Evolutionary conservation across 2,797 vertebrate species (phyloP).

Genomic region (Argyrosomus regius): DNA sequence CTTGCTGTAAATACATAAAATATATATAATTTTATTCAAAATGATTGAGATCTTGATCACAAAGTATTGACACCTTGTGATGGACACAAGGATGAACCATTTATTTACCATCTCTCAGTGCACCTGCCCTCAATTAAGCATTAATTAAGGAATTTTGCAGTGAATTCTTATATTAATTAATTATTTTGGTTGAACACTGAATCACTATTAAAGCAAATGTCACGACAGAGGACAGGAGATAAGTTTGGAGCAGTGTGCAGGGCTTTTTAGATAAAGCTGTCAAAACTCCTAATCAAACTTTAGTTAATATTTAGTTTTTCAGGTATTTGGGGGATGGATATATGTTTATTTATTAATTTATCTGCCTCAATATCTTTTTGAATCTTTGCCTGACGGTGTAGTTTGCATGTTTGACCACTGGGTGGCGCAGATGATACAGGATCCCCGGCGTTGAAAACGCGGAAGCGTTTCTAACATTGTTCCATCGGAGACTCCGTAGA

Average conservation of each 20-base stretch:
- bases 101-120: neutral
- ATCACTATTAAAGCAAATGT: no score
- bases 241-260: no score
- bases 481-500: constrained; percentile 64
- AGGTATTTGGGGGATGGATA: neutral
- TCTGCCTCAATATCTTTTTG: neutral
- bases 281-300: neutral
- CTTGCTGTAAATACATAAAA: neutral
- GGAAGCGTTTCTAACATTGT: constrained; percentile 50
- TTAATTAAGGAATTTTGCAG: neutral
- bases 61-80: neutral
- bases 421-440: constrained; percentile 25
- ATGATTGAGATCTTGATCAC: neutral
- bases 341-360: neutral
- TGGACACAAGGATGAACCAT: neutral
- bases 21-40: neutral
- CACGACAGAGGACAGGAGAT: no score
- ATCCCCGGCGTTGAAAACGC: constrained; percentile 37
- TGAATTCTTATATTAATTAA: no score
- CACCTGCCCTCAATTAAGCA: neutral
- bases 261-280: neutral
- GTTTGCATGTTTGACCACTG: constrained; percentile 15
- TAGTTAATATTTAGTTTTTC: neutral
- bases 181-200: no score
- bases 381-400: neutral